Evolutionary conservation across 2,113 vertebrate species (phyloP).

Genomic region (Sprattus sprattus): DNA sequence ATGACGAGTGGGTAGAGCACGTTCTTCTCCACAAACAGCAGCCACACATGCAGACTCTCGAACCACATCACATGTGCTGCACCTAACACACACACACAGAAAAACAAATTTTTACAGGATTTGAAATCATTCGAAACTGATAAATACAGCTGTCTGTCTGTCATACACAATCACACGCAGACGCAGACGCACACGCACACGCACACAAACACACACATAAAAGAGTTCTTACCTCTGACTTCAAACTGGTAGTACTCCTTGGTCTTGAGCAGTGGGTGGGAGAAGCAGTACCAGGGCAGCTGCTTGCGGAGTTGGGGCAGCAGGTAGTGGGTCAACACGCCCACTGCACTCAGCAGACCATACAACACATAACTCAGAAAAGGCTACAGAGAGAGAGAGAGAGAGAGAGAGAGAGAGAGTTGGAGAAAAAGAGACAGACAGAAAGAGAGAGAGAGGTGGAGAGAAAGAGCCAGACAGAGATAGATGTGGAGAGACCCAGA

Average conservation of each 20-base stretch:
- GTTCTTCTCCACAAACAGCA: slow-evolving; percentile 95
- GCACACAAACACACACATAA: slow-evolving; percentile 18
- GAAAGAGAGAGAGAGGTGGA: neutral
- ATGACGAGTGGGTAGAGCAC: slow-evolving; percentile 94
- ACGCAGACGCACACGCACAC: neutral
- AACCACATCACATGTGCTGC: slow-evolving; percentile 99
- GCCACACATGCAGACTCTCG: slow-evolving; percentile 95
- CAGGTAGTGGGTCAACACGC: slow-evolving; percentile 91
- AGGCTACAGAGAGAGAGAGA: slow-evolving; percentile 69
- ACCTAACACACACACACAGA: slow-evolving; percentile 66
- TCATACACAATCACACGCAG: neutral
- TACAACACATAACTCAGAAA: slow-evolving; percentile 94
- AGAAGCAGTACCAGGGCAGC: slow-evolving; percentile 97
- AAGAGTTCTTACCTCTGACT: slow-evolving; percentile 84
- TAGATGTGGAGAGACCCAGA: too few relatives aligned
- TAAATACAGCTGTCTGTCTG: too few relatives aligned
- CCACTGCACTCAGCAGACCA: slow-evolving; percentile 83
- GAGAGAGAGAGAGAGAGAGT: neutral
- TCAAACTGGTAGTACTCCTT: slow-evolving; percentile 97
- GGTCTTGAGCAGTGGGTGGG: slow-evolving; percentile 93
- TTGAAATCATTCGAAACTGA: neutral
- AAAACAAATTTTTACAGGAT: neutral
- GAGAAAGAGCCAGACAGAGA: neutral
- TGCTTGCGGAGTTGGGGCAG: slow-evolving; percentile 95
- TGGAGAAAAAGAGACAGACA: neutral